These are phyloP conservation scores for Mugil cephalus DNA, from an alignment of 2,113 vertebrate species.

Conservation along the genomic window DNA sequence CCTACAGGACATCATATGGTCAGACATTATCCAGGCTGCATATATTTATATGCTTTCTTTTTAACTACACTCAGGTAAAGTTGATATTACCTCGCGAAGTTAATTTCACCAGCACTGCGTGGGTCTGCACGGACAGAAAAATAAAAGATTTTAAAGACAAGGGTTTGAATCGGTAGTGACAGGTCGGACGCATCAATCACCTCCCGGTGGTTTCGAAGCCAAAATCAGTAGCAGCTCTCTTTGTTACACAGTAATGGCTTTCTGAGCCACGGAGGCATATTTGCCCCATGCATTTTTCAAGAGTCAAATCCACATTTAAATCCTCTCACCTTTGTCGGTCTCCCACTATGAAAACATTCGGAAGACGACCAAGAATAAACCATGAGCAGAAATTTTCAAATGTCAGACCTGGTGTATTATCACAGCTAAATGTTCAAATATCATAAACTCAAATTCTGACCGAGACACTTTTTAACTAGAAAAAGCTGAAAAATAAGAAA, in stretches of 20 bases:
- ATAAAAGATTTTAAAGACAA: conserved; percentile 8
- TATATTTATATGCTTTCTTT: background rate
- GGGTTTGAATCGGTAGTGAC: background rate
- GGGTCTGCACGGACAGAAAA: too few species aligned
- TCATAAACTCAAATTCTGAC: conserved; percentile 17
- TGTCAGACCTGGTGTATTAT: conserved; percentile 5
- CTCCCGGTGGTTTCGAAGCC: conserved; percentile 11
- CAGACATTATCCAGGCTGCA: background rate
- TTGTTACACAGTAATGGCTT: conserved; percentile 42
- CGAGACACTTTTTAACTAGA: conserved; percentile 16
- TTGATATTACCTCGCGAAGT: background rate
- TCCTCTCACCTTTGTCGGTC: conserved; percentile 37
- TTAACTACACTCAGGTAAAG: background rate
- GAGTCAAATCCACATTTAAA: conserved; percentile 67
- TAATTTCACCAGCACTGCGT: background rate
- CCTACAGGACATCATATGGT: too few species aligned
- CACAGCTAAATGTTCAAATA: conserved; percentile 30
- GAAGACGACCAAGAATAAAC: background rate
- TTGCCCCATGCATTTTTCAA: conserved; percentile 65
- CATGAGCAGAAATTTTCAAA: conserved; percentile 15
- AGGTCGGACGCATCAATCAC: background rate
- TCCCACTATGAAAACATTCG: conserved; percentile 41
- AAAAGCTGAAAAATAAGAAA: conserved; percentile 14
- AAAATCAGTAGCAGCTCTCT: conserved; percentile 42
- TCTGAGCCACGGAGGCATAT: conserved; percentile 62